Evolutionary conservation across 2,888 invertebrate species (phyloP), one percentile per base, ranked within the genome.

Genomic region (Cacoxenus indagator): DNA sequence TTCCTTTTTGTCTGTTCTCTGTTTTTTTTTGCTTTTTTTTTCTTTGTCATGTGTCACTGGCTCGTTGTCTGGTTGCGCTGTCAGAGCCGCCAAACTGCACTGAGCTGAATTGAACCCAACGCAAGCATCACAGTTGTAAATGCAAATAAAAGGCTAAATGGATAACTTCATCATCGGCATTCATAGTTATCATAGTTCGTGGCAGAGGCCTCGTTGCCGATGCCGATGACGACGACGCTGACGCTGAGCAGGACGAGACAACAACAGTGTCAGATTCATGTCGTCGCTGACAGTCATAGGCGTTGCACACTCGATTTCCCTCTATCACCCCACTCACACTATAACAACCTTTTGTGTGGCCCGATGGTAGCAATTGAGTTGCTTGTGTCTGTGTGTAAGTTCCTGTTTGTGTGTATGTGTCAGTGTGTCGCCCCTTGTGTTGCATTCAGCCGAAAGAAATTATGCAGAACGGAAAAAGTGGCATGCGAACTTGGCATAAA

Each of bases 101-200:
- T n/a, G n/a, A n/a, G n/a, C n/a, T n/a, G n/a, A n/a, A n/a, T n/a
- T n/a, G n/a, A 3, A 19, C 45, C 31, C 24, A 27, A 55, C 11
- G 27, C 24, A 24, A 29, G 24, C 61, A 22, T 51, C 61, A 43
- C 22, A 62, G 61, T 62, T 62, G 48, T 54, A 29, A 78, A 82
- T 84, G 83, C 80, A 82, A 82, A 82, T 82, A 82, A 72, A 70
- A 76, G 78, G 75, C 81, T 81, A 84, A 82, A 81, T 82, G 84
- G 84, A 82, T 83, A 84, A 81, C 84, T 84, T 82, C 82, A 82
- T 84, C 84, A 82, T 80, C 78, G 75, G 77, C 81, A 79, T 83
- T 80, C 80, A 79, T 83, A 31, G 51, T 51, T n/a, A n/a, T n/a
- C 57, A 57, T 61, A 43, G 61, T 51, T 19, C 37, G 37, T 11